Evolutionary conservation across 2,113 vertebrate species (phyloP), one percentile per base, ranked within the genome.

Genomic region (Mobula birostris): DNA sequence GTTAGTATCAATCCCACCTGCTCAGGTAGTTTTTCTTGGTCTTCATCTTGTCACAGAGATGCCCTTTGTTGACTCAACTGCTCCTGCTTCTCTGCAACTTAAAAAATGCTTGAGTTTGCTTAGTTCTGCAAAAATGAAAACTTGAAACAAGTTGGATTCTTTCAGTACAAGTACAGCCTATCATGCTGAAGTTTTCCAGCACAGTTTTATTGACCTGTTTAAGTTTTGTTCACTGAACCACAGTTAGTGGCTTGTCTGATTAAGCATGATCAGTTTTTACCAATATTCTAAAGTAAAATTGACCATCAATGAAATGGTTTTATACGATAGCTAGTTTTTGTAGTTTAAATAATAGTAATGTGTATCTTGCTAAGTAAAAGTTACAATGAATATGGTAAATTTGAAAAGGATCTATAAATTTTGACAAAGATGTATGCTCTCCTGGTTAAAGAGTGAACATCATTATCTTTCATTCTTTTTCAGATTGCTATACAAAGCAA

Each of bases 401-500:
- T 77, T 77, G 76, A 77, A 77, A 24, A 77, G 11, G 29, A n/a
- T 27, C 24, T 77, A 27, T 29, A 77, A 5, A 78, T 78, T 79
- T 36, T 79, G 77, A n/a, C 77, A 79, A 36, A 36, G 77, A 0
- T 36, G 27, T 77, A 1, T 29, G 24, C 8, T 76, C 72, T 77
- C 27, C 24, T 29, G 74, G 74, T 77, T 77, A 77, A 29, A 77
- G 74, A 77, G 74, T 77, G 15, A n/a, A 79, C 2, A 8, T 12
- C 77, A 79, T 79, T 56, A 48, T 85, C 36, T 85, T 27, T 95
- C 2, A 95, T 95, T 95, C 70, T 94, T 8, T 94, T 95, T 92
- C 96, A 99, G 99, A 95, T 96, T 99, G 94, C 96, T 99, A 0
- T 99, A 99, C 96, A 99, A 99, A 96, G 99, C 99, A 93, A 99